phyloP scores from a whole-genome alignment of 2,113 vertebrate species.

The Clarias gariepinus region DNA sequence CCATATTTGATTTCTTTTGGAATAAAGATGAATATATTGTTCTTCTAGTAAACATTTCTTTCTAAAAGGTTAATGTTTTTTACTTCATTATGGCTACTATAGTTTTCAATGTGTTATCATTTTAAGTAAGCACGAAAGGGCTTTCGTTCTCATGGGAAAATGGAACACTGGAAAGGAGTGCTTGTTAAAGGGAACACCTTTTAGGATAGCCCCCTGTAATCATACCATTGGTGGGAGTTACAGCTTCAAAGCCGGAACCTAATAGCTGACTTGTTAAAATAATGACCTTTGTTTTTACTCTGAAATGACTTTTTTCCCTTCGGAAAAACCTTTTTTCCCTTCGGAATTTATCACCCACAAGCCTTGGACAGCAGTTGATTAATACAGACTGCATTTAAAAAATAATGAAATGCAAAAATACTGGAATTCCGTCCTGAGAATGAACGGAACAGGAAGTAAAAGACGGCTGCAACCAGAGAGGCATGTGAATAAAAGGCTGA shows the following conservation, averaged over 20 bases:
- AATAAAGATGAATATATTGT: neutral
- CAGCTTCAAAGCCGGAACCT: constrained; percentile 54
- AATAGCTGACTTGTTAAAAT: constrained; percentile 53
- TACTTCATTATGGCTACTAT: neutral
- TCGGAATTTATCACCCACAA: constrained; percentile 39
- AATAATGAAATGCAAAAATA: neutral
- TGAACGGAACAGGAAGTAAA: constrained; percentile 40
- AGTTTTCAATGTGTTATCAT: neutral
- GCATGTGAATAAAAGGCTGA: constrained; percentile 42
- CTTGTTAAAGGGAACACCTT: constrained; percentile 53
- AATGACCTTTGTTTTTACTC: constrained; percentile 47
- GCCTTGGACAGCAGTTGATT: constrained; percentile 9
- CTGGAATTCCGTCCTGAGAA: neutral
- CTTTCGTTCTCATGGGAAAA: constrained; percentile 50
- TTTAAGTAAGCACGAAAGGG: neutral
- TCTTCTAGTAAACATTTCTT: neutral
- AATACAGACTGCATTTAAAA: neutral
- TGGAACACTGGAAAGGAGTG: constrained; percentile 33
- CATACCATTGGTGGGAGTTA: constrained; percentile 38
- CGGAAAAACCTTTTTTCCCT: constrained; percentile 36
- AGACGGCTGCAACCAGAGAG: constrained; percentile 42
- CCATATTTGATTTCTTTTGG: neutral
- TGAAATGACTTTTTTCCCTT: constrained; percentile 35
- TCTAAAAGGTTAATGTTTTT: neutral
- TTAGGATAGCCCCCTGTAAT: constrained; percentile 50